These are phyloP conservation scores for Rachycentron canadum DNA, from an alignment of 2,797 vertebrate genomes.

Conservation along the genomic window DNA sequence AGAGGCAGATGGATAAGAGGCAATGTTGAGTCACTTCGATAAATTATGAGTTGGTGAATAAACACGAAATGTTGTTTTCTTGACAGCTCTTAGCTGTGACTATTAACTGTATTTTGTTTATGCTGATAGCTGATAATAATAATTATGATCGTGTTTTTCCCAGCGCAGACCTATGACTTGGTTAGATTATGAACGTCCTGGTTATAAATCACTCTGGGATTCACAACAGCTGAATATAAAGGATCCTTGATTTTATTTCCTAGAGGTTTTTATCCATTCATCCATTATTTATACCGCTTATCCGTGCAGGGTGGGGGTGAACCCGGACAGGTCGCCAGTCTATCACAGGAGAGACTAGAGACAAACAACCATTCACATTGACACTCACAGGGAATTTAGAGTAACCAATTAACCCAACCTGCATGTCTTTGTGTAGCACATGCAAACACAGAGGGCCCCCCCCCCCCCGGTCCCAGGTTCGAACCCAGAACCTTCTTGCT, in stretches of 20 bases:
- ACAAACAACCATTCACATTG: no score
- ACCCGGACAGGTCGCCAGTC: no score
- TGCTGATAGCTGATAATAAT: slow-evolving; percentile 4
- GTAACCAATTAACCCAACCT: no score
- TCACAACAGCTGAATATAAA: neutral
- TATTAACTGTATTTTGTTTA: slow-evolving; percentile 18
- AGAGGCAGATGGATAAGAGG: slow-evolving; percentile 23
- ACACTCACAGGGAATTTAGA: no score
- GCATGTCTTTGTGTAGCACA: no score
- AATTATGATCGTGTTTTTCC: neutral
- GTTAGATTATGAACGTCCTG: neutral
- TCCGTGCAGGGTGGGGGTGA: no score
- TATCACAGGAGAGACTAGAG: no score
- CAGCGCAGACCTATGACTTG: neutral
- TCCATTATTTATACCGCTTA: no score
- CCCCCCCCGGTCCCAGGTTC: no score
- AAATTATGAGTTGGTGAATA: slow-evolving; percentile 33
- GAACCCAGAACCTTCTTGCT: no score
- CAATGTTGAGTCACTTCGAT: slow-evolving; percentile 6
- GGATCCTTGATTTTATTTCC: neutral
- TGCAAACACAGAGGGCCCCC: no score
- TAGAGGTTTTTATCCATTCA: no score
- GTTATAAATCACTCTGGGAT: neutral
- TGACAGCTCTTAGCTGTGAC: slow-evolving; percentile 12
- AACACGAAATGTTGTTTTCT: slow-evolving; percentile 28